phyloP scores from a whole-genome alignment of 1,140 invertebrate species.

The Trichogramma pretiosum region DNA sequence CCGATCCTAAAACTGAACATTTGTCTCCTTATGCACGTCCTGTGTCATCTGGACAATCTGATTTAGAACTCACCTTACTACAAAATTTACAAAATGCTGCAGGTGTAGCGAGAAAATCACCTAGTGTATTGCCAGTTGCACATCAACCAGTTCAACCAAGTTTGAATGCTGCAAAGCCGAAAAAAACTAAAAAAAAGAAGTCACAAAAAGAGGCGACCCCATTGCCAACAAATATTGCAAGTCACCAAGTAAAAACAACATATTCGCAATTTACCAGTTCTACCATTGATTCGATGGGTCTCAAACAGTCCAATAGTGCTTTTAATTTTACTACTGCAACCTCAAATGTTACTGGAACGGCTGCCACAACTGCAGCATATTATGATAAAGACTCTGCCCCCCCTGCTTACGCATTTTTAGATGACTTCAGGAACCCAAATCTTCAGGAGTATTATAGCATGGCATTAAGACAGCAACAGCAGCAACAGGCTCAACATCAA shows the following conservation, averaged over 20 bases:
- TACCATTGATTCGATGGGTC: constrained; percentile 26
- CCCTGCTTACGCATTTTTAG: constrained; percentile 38
- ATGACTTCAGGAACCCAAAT: constrained; percentile 40
- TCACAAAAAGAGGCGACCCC: too few relatives aligned
- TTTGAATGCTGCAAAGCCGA: constrained; percentile 31
- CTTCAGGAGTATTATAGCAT: constrained; percentile 35
- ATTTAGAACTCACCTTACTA: constrained; percentile 38
- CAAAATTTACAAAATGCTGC: constrained; percentile 35
- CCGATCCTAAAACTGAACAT: constrained; percentile 30
- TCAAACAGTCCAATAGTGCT: constrained; percentile 36
- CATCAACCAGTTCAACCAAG: too few relatives aligned
- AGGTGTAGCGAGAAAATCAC: too few relatives aligned
- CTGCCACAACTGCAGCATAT: constrained; percentile 31
- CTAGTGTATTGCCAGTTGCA: too few relatives aligned
- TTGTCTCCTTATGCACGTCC: constrained; percentile 29
- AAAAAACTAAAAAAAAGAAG: constrained; percentile 36
- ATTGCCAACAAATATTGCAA: too few relatives aligned
- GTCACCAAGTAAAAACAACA: too few relatives aligned
- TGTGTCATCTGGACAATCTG: constrained; percentile 20
- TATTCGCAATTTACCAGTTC: too few relatives aligned
- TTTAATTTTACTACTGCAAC: constrained; percentile 42
- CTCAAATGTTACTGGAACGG: too few relatives aligned
- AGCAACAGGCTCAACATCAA: constrained; percentile 29
- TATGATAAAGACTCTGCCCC: constrained; percentile 39
- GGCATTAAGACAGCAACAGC: constrained; percentile 32